These are phyloP conservation scores for Aphelenchoides avenae DNA, from an alignment of 1,140 invertebrate species.

Conservation along the genomic window DNA sequence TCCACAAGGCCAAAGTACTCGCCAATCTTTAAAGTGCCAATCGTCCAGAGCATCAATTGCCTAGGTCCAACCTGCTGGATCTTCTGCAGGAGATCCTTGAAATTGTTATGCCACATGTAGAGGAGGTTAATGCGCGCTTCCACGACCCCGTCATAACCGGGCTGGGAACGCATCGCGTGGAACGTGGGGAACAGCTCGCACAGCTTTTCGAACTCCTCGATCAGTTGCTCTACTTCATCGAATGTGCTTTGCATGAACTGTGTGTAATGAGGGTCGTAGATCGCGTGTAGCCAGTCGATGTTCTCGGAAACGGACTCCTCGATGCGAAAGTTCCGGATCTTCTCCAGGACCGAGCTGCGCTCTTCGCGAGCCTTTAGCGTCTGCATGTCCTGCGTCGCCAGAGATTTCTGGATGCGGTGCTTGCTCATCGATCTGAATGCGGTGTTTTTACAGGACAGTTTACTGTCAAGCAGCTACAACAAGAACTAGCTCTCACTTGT, in stretches of 20 bases:
- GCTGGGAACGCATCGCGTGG: conserved; percentile 11
- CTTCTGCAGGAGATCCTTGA: conserved; percentile 19
- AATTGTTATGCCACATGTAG: conserved; percentile 28
- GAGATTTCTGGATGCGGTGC: conserved; percentile 10
- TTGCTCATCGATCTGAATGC: conserved; percentile 24
- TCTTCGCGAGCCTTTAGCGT: conserved; percentile 25
- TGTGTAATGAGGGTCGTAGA: conserved; percentile 13
- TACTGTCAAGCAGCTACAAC: not conserved
- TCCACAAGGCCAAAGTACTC: conserved; percentile 25
- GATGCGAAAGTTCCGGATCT: conserved; percentile 25
- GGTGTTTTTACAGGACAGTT: not conserved
- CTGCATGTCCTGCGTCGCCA: conserved; percentile 9
- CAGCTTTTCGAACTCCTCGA: conserved; percentile 19
- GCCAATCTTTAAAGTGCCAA: not conserved
- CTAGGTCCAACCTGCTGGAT: conserved; percentile 13
- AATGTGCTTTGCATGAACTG: not conserved
- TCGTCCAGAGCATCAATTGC: not conserved
- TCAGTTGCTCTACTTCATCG: conserved; percentile 2
- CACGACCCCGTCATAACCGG: not conserved
- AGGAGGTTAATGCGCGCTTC: conserved; percentile 10
- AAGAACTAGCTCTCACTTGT: conserved; percentile 14
- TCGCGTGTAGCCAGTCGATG: not conserved
- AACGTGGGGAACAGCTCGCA: conserved; percentile 17
- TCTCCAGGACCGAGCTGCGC: conserved; percentile 12
- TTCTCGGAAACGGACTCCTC: not conserved